phyloP scores from a whole-genome alignment of 2,113 vertebrate genomes.

The Microtus montanus region DNA sequence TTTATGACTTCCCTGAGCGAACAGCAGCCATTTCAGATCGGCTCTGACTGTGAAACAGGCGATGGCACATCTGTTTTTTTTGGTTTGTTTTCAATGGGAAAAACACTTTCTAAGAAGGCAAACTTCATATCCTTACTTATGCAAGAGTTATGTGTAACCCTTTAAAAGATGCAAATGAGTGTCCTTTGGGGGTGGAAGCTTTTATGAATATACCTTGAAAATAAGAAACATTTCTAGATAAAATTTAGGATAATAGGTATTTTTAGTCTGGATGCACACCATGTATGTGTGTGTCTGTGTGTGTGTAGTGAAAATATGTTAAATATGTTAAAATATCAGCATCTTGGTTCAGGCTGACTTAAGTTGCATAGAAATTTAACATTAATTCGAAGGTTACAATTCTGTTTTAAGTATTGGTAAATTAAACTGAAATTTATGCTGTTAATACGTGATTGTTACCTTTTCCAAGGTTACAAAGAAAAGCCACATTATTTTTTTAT shows the following conservation, averaged over 20 bases:
- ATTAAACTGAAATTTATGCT: not conserved
- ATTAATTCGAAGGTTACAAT: conserved; percentile 43
- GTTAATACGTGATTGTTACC: not conserved
- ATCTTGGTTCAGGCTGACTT: not conserved
- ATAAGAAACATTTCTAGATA: not conserved
- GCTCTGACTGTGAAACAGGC: conserved; percentile 64
- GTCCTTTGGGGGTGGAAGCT: not conserved
- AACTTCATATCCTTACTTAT: conserved; percentile 73
- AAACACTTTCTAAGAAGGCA: conserved; percentile 80
- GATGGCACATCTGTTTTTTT: conserved; percentile 69
- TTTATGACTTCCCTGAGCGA: conserved; percentile 63
- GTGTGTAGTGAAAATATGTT: not conserved
- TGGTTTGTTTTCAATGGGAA: conserved; percentile 72
- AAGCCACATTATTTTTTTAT: not conserved
- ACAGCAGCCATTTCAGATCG: conserved; percentile 74
- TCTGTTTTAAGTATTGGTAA: not conserved
- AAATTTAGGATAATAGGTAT: not conserved
- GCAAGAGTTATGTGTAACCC: conserved; percentile 58
- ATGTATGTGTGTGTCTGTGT: too few relatives aligned
- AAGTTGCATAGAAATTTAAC: conserved; percentile 30
- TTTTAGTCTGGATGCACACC: not conserved
- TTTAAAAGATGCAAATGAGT: conserved; percentile 53
- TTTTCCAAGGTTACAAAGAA: not conserved
- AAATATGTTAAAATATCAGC: conserved; percentile 23
- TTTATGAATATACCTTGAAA: conserved; percentile 30